A percentile compares a stretch with the other conserved stretches of the same genome.
Evolutionary conservation across 2,888 invertebrate genomes (phyloP).

Genomic region (Zootermopsis nevadensis): DNA sequence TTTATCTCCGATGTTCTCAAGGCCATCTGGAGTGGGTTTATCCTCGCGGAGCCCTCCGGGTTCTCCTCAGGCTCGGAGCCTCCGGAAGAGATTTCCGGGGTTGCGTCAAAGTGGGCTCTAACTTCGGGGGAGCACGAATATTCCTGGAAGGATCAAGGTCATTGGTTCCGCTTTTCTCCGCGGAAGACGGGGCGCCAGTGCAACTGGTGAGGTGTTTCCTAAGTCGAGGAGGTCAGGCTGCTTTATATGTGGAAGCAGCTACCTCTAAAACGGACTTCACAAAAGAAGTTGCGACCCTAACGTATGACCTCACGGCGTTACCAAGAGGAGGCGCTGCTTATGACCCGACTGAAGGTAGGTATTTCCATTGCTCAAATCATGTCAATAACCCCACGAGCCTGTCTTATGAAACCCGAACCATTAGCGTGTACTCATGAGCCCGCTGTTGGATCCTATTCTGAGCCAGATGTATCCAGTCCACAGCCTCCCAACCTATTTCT

Average conservation of each 20-base stretch:
- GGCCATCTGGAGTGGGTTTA: slow-evolving; percentile 81
- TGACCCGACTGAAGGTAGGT: slow-evolving; percentile 70
- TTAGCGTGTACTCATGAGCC: too few species aligned
- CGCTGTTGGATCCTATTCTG: too few species aligned
- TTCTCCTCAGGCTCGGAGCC: slow-evolving; percentile 72
- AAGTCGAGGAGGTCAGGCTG: slow-evolving; percentile 72
- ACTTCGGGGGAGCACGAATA: slow-evolving; percentile 64
- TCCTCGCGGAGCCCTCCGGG: slow-evolving; percentile 78
- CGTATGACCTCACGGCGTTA: slow-evolving; percentile 76
- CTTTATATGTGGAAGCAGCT: slow-evolving; percentile 73
- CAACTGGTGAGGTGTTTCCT: slow-evolving; percentile 69
- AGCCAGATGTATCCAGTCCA: too few species aligned
- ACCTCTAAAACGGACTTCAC: slow-evolving; percentile 58
- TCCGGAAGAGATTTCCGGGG: slow-evolving; percentile 74
- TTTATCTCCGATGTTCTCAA: slow-evolving; percentile 79
- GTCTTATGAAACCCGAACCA: too few species aligned
- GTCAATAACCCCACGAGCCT: not conserved
- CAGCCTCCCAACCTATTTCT: too few species aligned
- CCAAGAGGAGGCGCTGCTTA: slow-evolving; percentile 65
- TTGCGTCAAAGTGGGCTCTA: slow-evolving; percentile 71
- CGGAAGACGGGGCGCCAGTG: slow-evolving; percentile 64
- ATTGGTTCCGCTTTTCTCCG: slow-evolving; percentile 70
- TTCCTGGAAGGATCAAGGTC: slow-evolving; percentile 74
- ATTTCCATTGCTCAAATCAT: not conserved
- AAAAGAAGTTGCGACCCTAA: slow-evolving; percentile 70